Evolutionary conservation across 2,113 vertebrate genomes (phyloP).

Genomic region (Corynorhinus townsendii): DNA sequence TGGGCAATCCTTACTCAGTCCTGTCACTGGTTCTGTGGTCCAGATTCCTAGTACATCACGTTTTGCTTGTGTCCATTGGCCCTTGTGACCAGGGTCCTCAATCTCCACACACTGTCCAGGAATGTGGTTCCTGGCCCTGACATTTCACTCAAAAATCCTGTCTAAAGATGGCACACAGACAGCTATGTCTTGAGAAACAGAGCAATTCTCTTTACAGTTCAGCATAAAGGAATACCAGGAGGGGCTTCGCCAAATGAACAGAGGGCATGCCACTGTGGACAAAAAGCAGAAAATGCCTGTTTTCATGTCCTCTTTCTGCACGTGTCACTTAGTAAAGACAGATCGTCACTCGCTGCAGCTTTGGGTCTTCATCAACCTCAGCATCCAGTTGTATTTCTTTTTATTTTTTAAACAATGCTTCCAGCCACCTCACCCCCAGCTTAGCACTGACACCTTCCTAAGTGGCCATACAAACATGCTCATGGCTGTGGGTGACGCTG

Average conservation of each 20-base stretch:
- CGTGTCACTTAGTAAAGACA: not conserved
- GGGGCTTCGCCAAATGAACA: not conserved
- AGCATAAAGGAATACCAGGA: not conserved
- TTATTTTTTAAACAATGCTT: not conserved
- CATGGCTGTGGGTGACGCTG: not conserved
- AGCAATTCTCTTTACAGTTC: not conserved
- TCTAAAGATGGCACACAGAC: not conserved
- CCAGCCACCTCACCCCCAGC: not conserved
- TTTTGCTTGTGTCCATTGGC: not conserved
- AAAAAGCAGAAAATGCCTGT: not conserved
- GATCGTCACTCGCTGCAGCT: not conserved
- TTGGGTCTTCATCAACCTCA: not conserved
- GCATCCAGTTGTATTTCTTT: not conserved
- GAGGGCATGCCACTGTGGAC: not conserved
- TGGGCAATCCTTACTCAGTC: not conserved
- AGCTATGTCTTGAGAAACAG: not conserved
- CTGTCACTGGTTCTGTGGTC: not conserved
- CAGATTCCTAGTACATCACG: not conserved
- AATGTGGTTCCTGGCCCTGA: not conserved
- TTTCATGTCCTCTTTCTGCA: not conserved
- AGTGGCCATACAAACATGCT: not conserved
- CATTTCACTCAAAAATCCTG: not conserved
- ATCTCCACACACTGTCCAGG: not conserved
- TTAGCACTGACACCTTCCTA: not conserved
- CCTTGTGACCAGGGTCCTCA: fast-evolving